Conservation (phyloP, 2,113 vertebrate genomes). For the Pelvicachromis taeniatus region DNA sequence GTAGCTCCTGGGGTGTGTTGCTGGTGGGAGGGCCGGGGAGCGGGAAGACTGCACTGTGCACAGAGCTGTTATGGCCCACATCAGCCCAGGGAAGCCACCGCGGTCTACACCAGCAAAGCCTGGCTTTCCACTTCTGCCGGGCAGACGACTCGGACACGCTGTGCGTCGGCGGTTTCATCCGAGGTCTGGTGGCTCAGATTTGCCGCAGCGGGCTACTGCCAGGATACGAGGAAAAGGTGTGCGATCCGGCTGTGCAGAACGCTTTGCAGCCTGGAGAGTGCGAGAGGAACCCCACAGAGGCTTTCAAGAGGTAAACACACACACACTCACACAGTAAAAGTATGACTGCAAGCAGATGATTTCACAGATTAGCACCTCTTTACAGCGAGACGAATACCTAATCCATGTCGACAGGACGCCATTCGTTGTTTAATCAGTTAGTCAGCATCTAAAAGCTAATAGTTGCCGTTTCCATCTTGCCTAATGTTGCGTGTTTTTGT, state of each 20-base stretch:
- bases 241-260: conserved; percentile 84
- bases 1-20: conserved; percentile 86
- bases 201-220: conserved; percentile 82
- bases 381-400: background rate
- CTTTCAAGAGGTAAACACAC: conserved; percentile 90
- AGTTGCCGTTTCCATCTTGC: background rate
- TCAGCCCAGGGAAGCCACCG: conserved; percentile 81
- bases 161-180: conserved; percentile 85
- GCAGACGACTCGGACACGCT: conserved; percentile 92
- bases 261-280: conserved; percentile 87
- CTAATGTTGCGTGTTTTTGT: background rate
- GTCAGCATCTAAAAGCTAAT: background rate
- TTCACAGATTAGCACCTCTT: background rate
- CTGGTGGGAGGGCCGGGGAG: conserved; percentile 93
- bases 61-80: conserved; percentile 92
- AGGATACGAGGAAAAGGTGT: conserved; percentile 89
- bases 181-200: conserved; percentile 85
- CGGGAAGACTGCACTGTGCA: conserved; percentile 92
- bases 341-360: background rate
- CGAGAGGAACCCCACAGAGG: conserved; percentile 92
- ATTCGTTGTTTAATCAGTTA: background rate
- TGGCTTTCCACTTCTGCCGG: conserved; percentile 95
- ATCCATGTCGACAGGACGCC: background rate
- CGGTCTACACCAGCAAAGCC: conserved; percentile 82
- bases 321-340: background rate